Conservation (phyloP, 23 tunicate genomes). For the Oikopleura dioica region DNA sequence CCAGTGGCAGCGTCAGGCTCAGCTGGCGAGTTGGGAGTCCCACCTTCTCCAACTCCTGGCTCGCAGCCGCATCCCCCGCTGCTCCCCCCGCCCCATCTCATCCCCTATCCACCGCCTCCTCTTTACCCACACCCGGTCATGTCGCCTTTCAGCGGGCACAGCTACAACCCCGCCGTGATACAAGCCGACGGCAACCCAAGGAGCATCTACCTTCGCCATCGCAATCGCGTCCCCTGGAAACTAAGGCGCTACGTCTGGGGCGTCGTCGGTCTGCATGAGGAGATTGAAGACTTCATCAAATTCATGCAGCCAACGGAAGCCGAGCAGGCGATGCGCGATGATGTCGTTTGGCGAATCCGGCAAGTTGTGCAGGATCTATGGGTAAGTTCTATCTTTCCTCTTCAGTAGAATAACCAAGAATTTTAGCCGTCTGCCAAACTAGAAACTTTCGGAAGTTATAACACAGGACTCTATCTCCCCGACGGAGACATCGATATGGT, state of each 20-base stretch:
- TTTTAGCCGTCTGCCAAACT: conserved; percentile 20
- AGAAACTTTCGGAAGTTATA: conserved; percentile 66
- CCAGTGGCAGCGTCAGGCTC: too few relatives aligned
- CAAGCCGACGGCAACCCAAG: too few relatives aligned
- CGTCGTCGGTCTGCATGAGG: conserved; percentile 45
- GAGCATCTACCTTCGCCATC: background rate
- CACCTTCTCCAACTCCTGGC: too few relatives aligned
- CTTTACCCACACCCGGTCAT: too few relatives aligned
- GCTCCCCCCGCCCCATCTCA: too few relatives aligned
- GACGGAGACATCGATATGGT: conserved; percentile 67
- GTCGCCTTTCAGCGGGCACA: too few relatives aligned
- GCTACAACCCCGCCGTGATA: too few relatives aligned
- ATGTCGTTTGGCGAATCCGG: conserved; percentile 31
- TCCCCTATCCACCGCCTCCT: too few relatives aligned
- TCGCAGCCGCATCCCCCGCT: too few relatives aligned
- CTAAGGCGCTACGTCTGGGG: conserved; percentile 9
- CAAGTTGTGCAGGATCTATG: conserved; percentile 32
- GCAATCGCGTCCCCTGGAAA: background rate
- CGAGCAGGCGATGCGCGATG: conserved; percentile 52
- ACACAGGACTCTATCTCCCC: conserved; percentile 73
- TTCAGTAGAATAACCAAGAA: background rate
- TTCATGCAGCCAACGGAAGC: conserved; percentile 50
- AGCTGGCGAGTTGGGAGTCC: too few relatives aligned
- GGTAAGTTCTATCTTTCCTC: conserved; percentile 12
- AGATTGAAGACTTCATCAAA: conserved; percentile 57